Conservation (phyloP, 2,888 invertebrate species). For the Cosmia pyralina region DNA sequence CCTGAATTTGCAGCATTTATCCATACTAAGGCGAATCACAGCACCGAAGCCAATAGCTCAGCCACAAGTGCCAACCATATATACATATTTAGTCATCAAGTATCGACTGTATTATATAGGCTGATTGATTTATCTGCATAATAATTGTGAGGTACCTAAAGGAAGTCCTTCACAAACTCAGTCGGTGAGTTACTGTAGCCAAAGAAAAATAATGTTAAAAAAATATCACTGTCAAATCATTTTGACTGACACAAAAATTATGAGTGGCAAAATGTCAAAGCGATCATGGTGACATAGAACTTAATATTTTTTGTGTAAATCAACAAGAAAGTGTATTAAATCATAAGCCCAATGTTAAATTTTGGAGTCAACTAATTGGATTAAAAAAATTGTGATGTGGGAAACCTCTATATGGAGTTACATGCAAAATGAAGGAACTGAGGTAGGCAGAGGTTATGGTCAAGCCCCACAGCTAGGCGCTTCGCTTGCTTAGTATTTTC, state of each 20-base stretch:
- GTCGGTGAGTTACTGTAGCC: neutral
- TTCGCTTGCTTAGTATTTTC: neutral
- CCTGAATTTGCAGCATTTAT: no score
- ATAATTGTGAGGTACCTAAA: no score
- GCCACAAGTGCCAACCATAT: no score
- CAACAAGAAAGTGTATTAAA: conserved; percentile 57
- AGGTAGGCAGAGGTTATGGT: conserved; percentile 60
- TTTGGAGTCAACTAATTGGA: conserved; percentile 51
- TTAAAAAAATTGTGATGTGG: conserved; percentile 75
- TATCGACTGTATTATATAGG: neutral
- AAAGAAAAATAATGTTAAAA: conserved; percentile 14
- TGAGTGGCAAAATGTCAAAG: conserved; percentile 52
- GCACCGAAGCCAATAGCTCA: no score
- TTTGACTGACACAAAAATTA: conserved; percentile 26
- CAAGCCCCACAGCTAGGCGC: neutral
- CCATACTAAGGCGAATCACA: no score
- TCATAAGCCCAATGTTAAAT: conserved; percentile 68
- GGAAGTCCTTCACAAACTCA: conserved; percentile 3
- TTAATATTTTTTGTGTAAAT: conserved; percentile 61
- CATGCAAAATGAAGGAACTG: conserved; percentile 69
- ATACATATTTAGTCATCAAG: no score
- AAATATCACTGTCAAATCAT: conserved; percentile 19
- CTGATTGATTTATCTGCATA: neutral
- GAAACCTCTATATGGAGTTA: conserved; percentile 70
- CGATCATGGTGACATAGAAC: conserved; percentile 73